These are phyloP conservation scores for Podotricha telesiphe DNA, from an alignment of 2,888 invertebrate species.

Conservation along the genomic window DNA sequence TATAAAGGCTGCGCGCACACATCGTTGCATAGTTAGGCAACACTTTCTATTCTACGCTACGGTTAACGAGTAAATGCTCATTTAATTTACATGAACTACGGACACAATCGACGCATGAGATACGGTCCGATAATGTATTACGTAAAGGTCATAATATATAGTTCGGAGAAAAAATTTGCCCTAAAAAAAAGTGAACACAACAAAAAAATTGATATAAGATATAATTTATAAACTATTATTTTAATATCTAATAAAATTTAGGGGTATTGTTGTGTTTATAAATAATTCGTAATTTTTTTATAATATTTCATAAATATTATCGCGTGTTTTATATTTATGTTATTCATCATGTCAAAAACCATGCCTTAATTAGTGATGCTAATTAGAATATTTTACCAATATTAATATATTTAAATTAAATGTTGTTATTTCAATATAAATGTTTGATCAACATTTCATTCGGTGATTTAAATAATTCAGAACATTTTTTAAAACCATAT, in stretches of 20 bases:
- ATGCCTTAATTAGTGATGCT: neutral
- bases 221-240: neutral
- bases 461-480: constrained; percentile 32
- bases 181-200: neutral
- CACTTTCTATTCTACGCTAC: constrained; percentile 69
- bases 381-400: constrained; percentile 1
- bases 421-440: constrained; percentile 3
- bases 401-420: constrained; percentile 1
- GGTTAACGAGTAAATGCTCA: constrained; percentile 40
- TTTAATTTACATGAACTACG: constrained; percentile 46
- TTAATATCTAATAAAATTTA: too few relatives aligned
- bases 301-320: neutral
- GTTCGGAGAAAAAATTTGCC: neutral
- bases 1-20: constrained; percentile 65
- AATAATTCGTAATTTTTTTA: neutral
- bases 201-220: neutral
- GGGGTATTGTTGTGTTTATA: neutral
- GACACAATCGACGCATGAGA: constrained; percentile 41
- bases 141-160: constrained; percentile 13
- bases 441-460: constrained; percentile 12
- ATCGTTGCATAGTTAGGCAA: constrained; percentile 62
- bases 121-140: constrained; percentile 32
- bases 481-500: constrained; percentile 13
- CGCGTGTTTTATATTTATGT: neutral
- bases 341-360: neutral